Percentiles rank a stretch among this genome's conserved stretches.
phyloP scores from a whole-genome alignment of 2,797 vertebrate genomes.

The Gila robusta region DNA sequence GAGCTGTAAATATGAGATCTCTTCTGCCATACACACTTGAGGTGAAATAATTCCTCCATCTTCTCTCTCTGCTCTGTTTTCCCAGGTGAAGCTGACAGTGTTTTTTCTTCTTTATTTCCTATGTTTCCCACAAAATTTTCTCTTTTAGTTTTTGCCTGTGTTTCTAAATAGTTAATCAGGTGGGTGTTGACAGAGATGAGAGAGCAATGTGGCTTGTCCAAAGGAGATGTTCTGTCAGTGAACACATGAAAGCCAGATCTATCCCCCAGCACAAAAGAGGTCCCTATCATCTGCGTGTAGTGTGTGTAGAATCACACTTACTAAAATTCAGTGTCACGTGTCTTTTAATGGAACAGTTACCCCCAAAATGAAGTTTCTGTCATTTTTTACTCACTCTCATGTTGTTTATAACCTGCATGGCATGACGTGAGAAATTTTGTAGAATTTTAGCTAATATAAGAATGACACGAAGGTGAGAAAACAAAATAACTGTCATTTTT shows the following conservation, averaged over 20 bases:
- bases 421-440: background rate
- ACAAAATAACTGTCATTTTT: background rate
- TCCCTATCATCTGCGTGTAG: background rate
- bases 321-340: background rate
- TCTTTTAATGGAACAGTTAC: background rate
- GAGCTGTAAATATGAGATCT: background rate
- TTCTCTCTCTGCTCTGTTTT: background rate
- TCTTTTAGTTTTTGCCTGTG: constrained; percentile 29
- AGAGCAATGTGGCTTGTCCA: constrained; percentile 41
- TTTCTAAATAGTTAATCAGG: constrained; percentile 44
- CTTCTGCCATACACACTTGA: background rate
- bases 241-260: constrained; percentile 21
- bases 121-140: background rate
- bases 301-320: constrained; percentile 4
- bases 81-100: constrained; percentile 2
- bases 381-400: background rate
- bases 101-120: background rate
- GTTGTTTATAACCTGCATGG: background rate
- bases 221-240: constrained; percentile 38
- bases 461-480: background rate
- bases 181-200: constrained; percentile 28
- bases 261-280: background rate
- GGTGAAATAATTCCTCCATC: background rate
- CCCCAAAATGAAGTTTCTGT: background rate
- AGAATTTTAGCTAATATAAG: background rate